Evolutionary conservation across 1,140 invertebrate species (phyloP).

Genomic region (Brachionus paranguensis): DNA sequence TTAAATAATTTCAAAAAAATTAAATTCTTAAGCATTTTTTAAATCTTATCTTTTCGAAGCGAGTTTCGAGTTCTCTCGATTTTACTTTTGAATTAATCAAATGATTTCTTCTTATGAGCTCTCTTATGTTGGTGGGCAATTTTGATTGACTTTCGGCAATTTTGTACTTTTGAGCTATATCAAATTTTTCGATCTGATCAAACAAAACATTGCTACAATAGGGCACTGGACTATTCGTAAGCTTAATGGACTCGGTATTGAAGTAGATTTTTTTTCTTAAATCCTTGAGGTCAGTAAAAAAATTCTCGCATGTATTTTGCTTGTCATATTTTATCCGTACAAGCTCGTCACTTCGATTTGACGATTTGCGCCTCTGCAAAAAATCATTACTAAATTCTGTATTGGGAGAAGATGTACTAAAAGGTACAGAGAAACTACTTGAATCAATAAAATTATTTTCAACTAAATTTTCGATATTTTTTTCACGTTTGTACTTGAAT

Average conservation of each 20-base stretch:
- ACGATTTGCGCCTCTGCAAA: not conserved
- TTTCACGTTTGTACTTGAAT: not conserved
- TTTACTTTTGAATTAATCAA: not conserved
- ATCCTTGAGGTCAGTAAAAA: constrained; percentile 1
- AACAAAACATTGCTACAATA: not conserved
- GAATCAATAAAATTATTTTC: not conserved
- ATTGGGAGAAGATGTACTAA: not conserved
- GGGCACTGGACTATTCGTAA: not conserved
- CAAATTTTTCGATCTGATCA: constrained; percentile 25
- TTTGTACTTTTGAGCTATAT: not conserved
- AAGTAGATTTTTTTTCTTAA: not conserved
- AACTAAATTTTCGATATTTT: not conserved
- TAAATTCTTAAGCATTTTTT: constrained; percentile 2
- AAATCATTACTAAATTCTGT: constrained; percentile 4
- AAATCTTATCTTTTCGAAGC: constrained; percentile 9
- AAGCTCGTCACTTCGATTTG: not conserved
- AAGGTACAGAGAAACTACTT: not conserved
- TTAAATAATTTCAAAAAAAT: not conserved
- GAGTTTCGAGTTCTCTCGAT: not conserved
- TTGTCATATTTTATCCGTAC: not conserved
- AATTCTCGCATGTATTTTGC: not conserved
- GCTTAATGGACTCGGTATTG: not conserved
- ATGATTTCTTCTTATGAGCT: not conserved
- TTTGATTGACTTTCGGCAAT: not conserved
- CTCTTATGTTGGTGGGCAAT: not conserved